Base-by-base conservation (phyloP, 2,888 invertebrate species). In the Meiosimyza platycephala region DNA sequence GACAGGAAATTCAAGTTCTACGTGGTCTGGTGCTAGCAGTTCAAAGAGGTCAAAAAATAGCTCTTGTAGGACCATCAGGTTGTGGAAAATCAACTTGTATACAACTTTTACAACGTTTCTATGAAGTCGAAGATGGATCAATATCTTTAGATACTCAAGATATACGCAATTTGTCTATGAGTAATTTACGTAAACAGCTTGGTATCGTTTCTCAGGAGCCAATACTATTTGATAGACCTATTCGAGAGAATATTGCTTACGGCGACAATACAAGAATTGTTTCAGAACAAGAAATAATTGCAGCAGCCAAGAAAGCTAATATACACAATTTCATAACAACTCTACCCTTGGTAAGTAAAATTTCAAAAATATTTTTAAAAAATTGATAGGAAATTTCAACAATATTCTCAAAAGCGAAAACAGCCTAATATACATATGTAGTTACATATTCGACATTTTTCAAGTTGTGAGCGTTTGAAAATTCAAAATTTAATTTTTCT, bases 121-220 rank as follows among this genome's bases (percentile, higher is more conserved):
- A 97, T 84, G 95, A 95, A 84, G 92, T 93, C 0, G 86, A 88
- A 12, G 86, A 85, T 6, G 95, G 95, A 13, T 83, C 88, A 50
- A 90, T 95, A 76, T 90, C 90, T 79, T 89, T 91, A 79, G 90
- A 91, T 77, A 83, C 88, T 5, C 79, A 87, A 9, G 89, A 91
- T 51, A 80, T 91, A 1, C 85, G 88, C 6, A 86, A 87, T 48
- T 80, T 91, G 5, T 87, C 88, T 0, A 85, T 94, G 47, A 84
- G 88, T 6, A 92, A 92, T 85, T 86, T 94, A 12, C 90, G 98
- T 73, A 90, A 91, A 57, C 92, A 95, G 77, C 90, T 98, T 74
- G 96, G 96, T 5, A 93, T 97, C 75, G 94, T 98, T 1, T 95
- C 95, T 5, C 98, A 98, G 88, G 97, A 98, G 82, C 98, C 97